Evolutionary conservation across 2,113 vertebrate genomes (phyloP).

Genomic region (Hippocampus abdominalis): DNA sequence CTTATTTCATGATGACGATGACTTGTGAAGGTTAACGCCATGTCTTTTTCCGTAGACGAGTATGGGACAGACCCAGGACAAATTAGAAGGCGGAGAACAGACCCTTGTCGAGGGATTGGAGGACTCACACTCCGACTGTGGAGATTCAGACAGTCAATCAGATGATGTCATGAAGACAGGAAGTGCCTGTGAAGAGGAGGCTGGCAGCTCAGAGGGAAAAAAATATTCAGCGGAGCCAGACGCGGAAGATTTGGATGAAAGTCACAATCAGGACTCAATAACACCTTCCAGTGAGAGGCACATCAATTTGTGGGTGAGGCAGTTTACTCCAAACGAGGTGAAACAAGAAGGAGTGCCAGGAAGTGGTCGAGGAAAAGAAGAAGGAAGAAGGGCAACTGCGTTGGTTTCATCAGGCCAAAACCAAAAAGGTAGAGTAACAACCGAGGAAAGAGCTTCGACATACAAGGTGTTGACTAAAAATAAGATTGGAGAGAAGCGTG

Average conservation of each 20-base stretch:
- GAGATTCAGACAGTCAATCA: slow-evolving; percentile 22
- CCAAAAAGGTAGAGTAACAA: slow-evolving; percentile 32
- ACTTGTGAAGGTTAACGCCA: slow-evolving; percentile 35
- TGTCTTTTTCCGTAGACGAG: slow-evolving; percentile 63
- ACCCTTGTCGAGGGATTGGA: slow-evolving; percentile 28
- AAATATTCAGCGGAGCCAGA: slow-evolving; percentile 40
- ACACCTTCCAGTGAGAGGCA: slow-evolving; percentile 61
- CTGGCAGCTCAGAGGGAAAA: slow-evolving; percentile 16
- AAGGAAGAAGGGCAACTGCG: slow-evolving; percentile 47
- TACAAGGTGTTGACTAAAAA: slow-evolving; percentile 26
- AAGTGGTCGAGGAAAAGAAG: slow-evolving; percentile 44
- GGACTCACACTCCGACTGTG: slow-evolving; percentile 37
- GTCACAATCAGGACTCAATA: slow-evolving; percentile 50
- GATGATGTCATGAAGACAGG: slow-evolving; percentile 51
- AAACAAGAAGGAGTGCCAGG: slow-evolving; percentile 61
- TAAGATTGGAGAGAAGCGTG: slow-evolving; percentile 23
- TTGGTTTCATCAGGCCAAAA: slow-evolving; percentile 49
- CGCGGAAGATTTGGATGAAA: slow-evolving; percentile 37
- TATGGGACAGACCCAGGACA: slow-evolving; percentile 77
- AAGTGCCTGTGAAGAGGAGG: slow-evolving; percentile 45
- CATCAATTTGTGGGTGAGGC: slow-evolving; percentile 40
- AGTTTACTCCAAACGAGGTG: slow-evolving; percentile 51
- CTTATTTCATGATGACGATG: slow-evolving; percentile 24
- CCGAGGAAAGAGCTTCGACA: slow-evolving; percentile 32
- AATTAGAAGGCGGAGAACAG: slow-evolving; percentile 49